These are phyloP conservation scores for Lanistes nyassanus DNA, from an alignment of 1,140 invertebrate species.

Conservation along the genomic window DNA sequence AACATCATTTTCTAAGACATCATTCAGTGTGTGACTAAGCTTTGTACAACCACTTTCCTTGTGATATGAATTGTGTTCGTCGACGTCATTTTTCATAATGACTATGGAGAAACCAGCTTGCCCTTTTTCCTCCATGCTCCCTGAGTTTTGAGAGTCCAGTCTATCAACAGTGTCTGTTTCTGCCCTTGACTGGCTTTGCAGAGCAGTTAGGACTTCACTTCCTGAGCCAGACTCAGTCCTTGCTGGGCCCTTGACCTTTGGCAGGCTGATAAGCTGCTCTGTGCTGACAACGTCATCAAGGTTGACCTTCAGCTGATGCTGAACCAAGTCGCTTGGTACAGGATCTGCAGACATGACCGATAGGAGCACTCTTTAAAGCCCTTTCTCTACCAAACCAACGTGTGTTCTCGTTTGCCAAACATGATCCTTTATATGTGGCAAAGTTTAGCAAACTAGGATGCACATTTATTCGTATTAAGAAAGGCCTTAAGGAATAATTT, in stretches of 20 bases:
- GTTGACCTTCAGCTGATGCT: conserved; percentile 37
- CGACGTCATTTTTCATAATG: not conserved
- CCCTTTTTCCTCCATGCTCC: not conserved
- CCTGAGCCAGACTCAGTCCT: not conserved
- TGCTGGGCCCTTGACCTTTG: not conserved
- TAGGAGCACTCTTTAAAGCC: no score
- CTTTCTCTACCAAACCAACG: no score
- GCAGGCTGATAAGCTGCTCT: conserved; percentile 49
- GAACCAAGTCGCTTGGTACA: conserved; percentile 52
- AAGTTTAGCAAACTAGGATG: no score
- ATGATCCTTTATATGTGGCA: no score
- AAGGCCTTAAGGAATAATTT: no score
- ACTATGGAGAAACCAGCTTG: no score
- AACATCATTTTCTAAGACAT: no score
- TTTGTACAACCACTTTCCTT: no score
- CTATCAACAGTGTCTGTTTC: not conserved
- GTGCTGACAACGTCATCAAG: conserved; percentile 57
- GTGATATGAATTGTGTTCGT: no score
- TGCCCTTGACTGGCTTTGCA: not conserved
- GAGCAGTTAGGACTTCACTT: not conserved
- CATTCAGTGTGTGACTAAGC: no score
- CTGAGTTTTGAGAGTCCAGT: not conserved
- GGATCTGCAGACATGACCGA: conserved; percentile 47
- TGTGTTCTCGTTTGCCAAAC: no score
- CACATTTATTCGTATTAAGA: no score